Base-by-base conservation (phyloP, 2,113 vertebrate genomes). In the Notechis scutatus region DNA sequence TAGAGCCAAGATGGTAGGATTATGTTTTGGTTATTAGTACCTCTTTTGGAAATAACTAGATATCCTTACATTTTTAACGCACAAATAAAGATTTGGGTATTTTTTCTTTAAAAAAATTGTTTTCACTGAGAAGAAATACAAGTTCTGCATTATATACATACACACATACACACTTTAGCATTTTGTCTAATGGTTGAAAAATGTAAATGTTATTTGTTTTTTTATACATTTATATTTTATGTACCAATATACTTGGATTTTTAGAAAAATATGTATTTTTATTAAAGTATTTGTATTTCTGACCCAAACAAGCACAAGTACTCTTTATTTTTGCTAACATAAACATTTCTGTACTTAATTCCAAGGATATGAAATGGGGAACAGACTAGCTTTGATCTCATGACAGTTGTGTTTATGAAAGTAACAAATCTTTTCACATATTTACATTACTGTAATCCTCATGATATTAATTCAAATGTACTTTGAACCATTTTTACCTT, bases 171-270 rank as follows among this genome's bases (percentile, higher is more conserved):
- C 94, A 69, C 64, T 94, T 47, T 94, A 93, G 88, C 90, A 42
- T 42, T 39, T 90, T 91, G 54, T 57, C 89, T 96, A 91, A 95
- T 94, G 15, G 91, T 91, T 94, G 52, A 88, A 96, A 34, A 92
- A 95, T 90, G 93, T 94, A 95, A 81, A 95, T 95, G 92, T 90
- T 95, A 95, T 95, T 94, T 74, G 69, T 52, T 96, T 97, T 97
- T 81, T 96, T 91, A 90, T 97, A 97, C 93, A 90, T 97, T 92
- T 92, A 95, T 85, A 90, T 95, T 96, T 96, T 97, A 91, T 95
- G 92, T 95, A 94, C 85, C 95, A 96, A 55, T 42, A 91, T 95
- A 61, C 93, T 96, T 39, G 11, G 57, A 96, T 96, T 97, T 95
- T 94, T 96, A 95, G 90, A 93, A 88, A 95, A 93, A 89, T 23